A percentile compares a stretch with the other conserved stretches of the same genome.
Conservation (phyloP, 2,888 invertebrate species). For the Callimorpha dominula region DNA sequence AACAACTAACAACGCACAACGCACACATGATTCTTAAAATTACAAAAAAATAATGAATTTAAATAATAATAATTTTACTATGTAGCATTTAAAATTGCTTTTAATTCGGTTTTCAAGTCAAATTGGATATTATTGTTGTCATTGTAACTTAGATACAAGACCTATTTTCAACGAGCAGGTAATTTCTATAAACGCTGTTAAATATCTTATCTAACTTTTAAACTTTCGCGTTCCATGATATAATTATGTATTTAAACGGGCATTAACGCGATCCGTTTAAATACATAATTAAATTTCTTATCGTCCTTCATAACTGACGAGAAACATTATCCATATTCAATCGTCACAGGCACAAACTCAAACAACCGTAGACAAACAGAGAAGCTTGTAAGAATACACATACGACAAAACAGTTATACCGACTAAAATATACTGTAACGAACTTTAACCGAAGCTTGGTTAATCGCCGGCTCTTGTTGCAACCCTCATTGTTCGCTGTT, state of each 20-base stretch:
- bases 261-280: no score
- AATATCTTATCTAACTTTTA: no score
- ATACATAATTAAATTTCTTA: no score
- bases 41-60: no score
- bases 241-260: no score
- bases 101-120: no score
- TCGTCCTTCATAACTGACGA: background rate
- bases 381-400: constrained; percentile 2
- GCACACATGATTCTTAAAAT: no score
- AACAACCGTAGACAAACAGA: background rate
- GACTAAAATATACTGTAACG: constrained; percentile 45
- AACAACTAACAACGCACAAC: no score
- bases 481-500: constrained; percentile 47
- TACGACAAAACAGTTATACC: constrained; percentile 22
- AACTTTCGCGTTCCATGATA: no score
- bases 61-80: no score
- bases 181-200: background rate
- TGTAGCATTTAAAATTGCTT: no score
- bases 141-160: background rate
- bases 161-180: background rate
- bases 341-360: background rate
- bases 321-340: background rate
- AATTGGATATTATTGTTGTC: no score
- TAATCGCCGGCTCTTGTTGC: constrained; percentile 39
- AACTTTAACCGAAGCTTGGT: constrained; percentile 40